Conservation (phyloP, 2,113 vertebrate genomes). For the Poeciliopsis occidentalis region DNA sequence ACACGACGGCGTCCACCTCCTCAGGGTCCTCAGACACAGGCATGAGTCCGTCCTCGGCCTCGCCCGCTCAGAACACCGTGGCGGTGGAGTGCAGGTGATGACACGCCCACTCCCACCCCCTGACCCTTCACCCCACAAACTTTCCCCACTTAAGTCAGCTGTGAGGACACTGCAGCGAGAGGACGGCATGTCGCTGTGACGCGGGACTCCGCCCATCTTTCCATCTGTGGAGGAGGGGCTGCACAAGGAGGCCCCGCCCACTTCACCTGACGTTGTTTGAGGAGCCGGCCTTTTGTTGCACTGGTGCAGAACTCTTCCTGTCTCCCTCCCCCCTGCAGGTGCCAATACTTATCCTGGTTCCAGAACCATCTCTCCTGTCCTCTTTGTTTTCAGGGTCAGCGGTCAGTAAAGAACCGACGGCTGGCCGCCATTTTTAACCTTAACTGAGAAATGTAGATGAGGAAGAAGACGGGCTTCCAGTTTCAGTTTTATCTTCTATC, state of each 20-base stretch:
- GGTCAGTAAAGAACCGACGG: not conserved
- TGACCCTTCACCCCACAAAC: conserved; percentile 62
- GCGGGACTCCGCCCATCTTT: not conserved
- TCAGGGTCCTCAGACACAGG: conserved; percentile 96
- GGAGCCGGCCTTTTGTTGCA: conserved; percentile 28
- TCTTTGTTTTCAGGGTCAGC: not conserved
- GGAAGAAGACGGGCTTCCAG: not conserved
- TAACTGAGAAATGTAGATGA: not conserved
- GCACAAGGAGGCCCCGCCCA: conserved; percentile 23
- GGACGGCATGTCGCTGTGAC: not conserved
- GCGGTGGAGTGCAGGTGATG: conserved; percentile 99
- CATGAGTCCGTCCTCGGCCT: conserved; percentile 95
- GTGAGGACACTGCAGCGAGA: not conserved
- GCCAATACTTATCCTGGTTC: not conserved
- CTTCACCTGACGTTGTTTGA: conserved; percentile 30
- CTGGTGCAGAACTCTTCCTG: conserved; percentile 13
- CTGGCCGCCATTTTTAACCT: too few relatives aligned
- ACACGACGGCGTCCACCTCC: conserved; percentile 92
- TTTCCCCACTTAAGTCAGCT: conserved; percentile 4
- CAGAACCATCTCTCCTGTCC: not conserved
- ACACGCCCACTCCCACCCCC: conserved; percentile 69
- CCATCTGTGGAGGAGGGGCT: not conserved
- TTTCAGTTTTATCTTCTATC: conserved; percentile 55
- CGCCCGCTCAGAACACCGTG: conserved; percentile 93
- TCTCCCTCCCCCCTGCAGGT: not conserved